phyloP scores from a whole-genome alignment of 2,113 vertebrate genomes.

The Poeciliopsis prolifica region DNA sequence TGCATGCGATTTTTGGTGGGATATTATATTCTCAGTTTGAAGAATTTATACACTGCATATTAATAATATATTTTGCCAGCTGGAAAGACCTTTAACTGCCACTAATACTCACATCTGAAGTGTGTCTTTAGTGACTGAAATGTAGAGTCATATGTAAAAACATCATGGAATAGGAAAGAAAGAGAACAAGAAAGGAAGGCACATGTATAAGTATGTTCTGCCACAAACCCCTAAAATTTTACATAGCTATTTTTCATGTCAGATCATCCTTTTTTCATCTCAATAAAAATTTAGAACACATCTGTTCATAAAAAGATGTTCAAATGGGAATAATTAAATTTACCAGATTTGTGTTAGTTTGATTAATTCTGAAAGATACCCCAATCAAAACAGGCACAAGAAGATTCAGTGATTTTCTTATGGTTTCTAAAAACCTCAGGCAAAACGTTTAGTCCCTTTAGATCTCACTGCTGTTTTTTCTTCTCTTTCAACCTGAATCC shows the following conservation, averaged over 20 bases:
- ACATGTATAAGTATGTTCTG: no score
- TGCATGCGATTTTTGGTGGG: no score
- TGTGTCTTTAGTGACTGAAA: no score
- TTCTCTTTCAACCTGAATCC: constrained; percentile 60
- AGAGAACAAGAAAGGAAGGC: no score
- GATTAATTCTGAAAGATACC: constrained; percentile 54
- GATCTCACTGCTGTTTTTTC: constrained; percentile 46
- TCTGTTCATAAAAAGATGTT: constrained; percentile 46
- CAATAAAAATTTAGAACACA: constrained; percentile 11
- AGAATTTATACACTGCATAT: no score
- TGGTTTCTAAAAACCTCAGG: constrained; percentile 66
- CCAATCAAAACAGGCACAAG: constrained; percentile 50
- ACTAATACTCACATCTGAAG: no score
- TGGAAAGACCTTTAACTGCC: no score
- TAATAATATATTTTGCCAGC: no score
- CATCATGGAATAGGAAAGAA: no score
- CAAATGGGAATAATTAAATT: constrained; percentile 44
- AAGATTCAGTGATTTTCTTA: constrained; percentile 55
- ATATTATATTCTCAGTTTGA: no score
- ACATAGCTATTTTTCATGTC: background rate
- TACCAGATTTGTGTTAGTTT: constrained; percentile 65
- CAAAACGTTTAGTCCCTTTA: constrained; percentile 57
- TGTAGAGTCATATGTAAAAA: no score
- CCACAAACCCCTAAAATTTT: no score
- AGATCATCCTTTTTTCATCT: background rate